Base-by-base conservation (phyloP, 2,888 invertebrate species). In the Drosophila silvestris region DNA sequence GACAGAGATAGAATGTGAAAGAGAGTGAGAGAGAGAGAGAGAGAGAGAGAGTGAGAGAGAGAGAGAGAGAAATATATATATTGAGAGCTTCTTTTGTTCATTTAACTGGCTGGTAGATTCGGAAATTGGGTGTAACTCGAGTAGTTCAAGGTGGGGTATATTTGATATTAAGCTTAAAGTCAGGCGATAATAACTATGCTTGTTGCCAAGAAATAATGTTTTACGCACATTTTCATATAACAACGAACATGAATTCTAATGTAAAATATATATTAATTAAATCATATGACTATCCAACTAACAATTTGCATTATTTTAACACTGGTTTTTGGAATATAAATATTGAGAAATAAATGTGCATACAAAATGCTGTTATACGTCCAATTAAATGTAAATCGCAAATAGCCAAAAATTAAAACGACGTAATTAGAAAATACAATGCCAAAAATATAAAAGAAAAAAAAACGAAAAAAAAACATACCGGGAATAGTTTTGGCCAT, bases 351-450 rank as follows among this genome's bases (percentile, higher is more conserved):
- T 32, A 74, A 61, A 65, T 70, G 44, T 33, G 41, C 28, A 57
- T 33, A 54, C 50, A 32, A 51, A 64, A 63, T 59, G 10, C n/a
- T 28, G 41, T 53, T 59, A 19, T 51, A 52, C 30, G 30, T 56
- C 60, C 32, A 67, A 72, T 75, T 66, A 84, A 74, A 81, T 86
- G 74, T 70, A 83, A 83, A 81, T 78, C 69, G 67, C 44, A 64
- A 62, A 71, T 69, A 37, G 41, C 39, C 70, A 61, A 62, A 66
- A 73, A 79, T 84, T 44, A 70, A 77, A 87, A 75, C 81, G 87
- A 74, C 69, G 85, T 75, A 87, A 84, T 87, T 84, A 85, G 83
- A 85, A 82, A 77, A 74, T 76, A 39, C 58, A 72, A 78, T 62
- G 65, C 65, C 7, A 47, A 47, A 47, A 77, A 53, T 4, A 5